Percentiles rank a stretch among this genome's conserved stretches.
Evolutionary conservation across 2,888 invertebrate genomes (phyloP).

Genomic region (Octonoba sinensis): DNA sequence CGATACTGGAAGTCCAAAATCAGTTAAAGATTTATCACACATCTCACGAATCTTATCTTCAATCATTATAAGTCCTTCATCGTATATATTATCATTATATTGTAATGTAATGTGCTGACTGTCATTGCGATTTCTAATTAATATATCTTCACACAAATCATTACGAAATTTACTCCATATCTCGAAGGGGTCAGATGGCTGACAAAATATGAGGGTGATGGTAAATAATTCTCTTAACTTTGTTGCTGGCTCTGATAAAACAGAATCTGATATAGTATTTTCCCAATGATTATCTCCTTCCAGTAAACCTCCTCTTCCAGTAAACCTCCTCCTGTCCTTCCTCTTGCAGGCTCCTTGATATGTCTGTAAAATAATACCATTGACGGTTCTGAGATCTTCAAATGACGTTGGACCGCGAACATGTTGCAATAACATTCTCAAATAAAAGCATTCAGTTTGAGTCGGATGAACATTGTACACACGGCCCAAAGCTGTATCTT

Average conservation of each 20-base stretch:
- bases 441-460: not conserved
- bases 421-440: constrained; percentile 47
- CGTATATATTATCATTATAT: not conserved
- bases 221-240: constrained; percentile 64
- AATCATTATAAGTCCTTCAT: not conserved
- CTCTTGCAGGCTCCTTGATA: constrained; percentile 53
- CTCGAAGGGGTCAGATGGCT: not conserved
- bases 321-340: too few relatives aligned
- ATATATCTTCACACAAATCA: not conserved
- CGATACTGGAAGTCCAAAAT: not conserved
- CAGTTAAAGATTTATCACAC: not conserved
- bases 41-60: not conserved
- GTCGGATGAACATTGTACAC: not conserved
- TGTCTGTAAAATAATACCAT: constrained; percentile 33
- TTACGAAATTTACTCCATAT: constrained; percentile 13
- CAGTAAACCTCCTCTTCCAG: constrained; percentile 61
- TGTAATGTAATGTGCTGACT: too few relatives aligned
- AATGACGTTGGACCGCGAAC: constrained; percentile 59
- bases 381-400: constrained; percentile 65
- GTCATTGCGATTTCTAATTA: not conserved
- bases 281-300: constrained; percentile 65
- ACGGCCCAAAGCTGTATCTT: not conserved
- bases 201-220: not conserved
- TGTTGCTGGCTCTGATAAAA: constrained; percentile 20
- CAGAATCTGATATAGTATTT: constrained; percentile 56